Evolutionary conservation across 2,797 vertebrate genomes (phyloP).

Genomic region (Myotis myotis): DNA sequence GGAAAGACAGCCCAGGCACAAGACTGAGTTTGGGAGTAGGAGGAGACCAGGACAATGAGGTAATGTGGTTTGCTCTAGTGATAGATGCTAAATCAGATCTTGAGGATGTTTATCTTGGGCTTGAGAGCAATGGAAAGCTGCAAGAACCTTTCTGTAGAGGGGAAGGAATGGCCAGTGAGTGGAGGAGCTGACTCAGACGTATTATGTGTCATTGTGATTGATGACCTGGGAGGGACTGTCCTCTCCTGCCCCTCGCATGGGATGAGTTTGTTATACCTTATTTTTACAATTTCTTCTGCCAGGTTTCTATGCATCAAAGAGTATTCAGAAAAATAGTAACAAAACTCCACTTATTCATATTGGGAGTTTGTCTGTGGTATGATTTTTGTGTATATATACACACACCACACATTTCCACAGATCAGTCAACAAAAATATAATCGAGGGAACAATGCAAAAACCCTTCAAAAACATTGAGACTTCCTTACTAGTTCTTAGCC

Average conservation of each 20-base stretch:
- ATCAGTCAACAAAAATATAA: background rate
- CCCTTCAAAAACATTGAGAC: background rate
- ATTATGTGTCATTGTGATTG: background rate
- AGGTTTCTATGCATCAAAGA: background rate
- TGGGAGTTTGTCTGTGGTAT: background rate
- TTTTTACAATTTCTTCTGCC: background rate
- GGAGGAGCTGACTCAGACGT: background rate
- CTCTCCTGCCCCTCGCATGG: background rate
- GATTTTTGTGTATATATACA: background rate
- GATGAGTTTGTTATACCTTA: slow-evolving; percentile 13
- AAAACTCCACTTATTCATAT: background rate
- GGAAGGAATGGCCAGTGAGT: background rate
- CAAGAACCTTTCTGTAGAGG: background rate
- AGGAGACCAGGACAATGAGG: slow-evolving; percentile 23
- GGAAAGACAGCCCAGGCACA: background rate
- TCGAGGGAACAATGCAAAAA: background rate
- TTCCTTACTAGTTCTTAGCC: background rate
- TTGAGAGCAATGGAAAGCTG: slow-evolving; percentile 36
- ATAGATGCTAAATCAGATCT: slow-evolving; percentile 26
- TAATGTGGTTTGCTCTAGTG: slow-evolving; percentile 23
- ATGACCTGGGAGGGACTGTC: background rate
- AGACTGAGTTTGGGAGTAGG: background rate
- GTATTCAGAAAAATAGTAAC: slow-evolving; percentile 12
- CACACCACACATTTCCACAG: background rate
- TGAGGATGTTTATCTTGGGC: slow-evolving; percentile 59